Percentiles rank a stretch among this genome's conserved stretches.
Evolutionary conservation across 2,113 vertebrate genomes (phyloP).

Genomic region (Mionectes macconnelli): DNA sequence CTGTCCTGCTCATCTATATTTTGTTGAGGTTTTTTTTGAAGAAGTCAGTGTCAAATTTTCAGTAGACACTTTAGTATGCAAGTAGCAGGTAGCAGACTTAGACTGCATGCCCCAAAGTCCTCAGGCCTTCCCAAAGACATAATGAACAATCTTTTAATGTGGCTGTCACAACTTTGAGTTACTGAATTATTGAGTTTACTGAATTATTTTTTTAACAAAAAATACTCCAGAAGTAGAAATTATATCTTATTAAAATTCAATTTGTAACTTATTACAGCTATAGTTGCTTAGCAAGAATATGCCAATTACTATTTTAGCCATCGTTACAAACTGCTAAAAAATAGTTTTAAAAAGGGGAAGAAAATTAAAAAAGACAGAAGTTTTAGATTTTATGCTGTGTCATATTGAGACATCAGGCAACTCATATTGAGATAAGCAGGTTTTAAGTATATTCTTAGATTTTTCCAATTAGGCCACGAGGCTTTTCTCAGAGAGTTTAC

Average conservation of each 20-base stretch:
- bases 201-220: neutral
- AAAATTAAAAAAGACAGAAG: neutral
- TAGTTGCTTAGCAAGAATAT: neutral
- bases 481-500: neutral
- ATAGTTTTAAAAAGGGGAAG: neutral
- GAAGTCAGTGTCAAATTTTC: neutral
- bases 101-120: neutral
- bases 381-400: neutral
- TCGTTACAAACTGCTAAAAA: neutral
- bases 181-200: neutral
- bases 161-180: neutral
- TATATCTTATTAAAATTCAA: neutral
- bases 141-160: neutral
- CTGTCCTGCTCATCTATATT: neutral
- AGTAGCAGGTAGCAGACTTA: neutral
- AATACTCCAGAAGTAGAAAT: neutral
- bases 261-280: neutral
- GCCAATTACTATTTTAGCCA: neutral
- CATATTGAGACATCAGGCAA: neutral
- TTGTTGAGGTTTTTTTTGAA: neutral
- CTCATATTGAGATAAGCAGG: neutral
- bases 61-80: neutral
- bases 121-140: too few relatives aligned
- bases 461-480: neutral
- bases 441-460: neutral